These are phyloP conservation scores for zebrafish (Danio rerio) DNA, from an alignment of 2,113 vertebrate genomes.

Conservation along the genomic window GRCz12tu NC_133183.1:16315001-16315500, in stretches of 20 bases:
- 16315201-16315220: neutral
- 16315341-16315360: neutral
- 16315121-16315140: no score
- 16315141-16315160: no score
- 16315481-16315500: neutral
- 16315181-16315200: neutral
- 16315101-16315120: neutral
- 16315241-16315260: conserved; percentile 33
- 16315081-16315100: neutral
- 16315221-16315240: conserved; percentile 6
- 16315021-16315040: conserved; percentile 79
- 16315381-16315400: neutral
- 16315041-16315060: neutral
- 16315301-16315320: conserved; percentile 56
- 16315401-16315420: neutral
- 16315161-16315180: no score
- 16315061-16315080: neutral
- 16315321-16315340: neutral
- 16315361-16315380: neutral
- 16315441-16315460: neutral
- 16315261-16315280: neutral
- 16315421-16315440: neutral
- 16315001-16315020: conserved; percentile 76
- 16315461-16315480: neutral
- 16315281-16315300: conserved; percentile 63